Conservation (phyloP, 2,888 invertebrate species). For the Arrhopalites spinosus region DNA sequence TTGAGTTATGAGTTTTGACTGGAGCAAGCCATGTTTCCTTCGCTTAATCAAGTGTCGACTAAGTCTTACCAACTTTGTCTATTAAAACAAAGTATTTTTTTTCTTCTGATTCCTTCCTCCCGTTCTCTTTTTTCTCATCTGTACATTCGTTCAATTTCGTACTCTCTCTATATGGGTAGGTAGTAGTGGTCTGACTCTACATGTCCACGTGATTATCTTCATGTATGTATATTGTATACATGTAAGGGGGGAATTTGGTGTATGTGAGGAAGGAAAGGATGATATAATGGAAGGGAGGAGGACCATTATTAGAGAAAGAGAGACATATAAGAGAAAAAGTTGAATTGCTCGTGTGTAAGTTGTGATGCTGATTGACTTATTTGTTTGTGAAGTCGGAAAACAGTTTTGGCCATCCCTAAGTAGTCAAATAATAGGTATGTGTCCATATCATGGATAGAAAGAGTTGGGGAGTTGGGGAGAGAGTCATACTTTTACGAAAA, state of each 20-base stretch:
- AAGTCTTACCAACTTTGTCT: constrained; percentile 50
- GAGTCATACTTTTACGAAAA: too few species aligned
- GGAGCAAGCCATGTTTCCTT: constrained; percentile 44
- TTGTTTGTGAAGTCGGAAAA: constrained; percentile 19
- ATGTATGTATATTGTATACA: neutral
- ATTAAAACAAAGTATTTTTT: constrained; percentile 46
- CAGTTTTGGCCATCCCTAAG: constrained; percentile 10
- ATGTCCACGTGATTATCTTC: too few species aligned
- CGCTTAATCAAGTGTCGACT: constrained; percentile 56
- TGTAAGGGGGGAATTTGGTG: neutral
- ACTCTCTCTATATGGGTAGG: neutral
- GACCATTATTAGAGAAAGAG: neutral
- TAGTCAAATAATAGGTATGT: constrained; percentile 32
- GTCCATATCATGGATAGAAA: constrained; percentile 19
- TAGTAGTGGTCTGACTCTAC: too few species aligned
- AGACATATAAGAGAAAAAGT: constrained; percentile 9
- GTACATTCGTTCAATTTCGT: neutral
- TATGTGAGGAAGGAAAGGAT: neutral
- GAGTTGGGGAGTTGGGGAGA: constrained; percentile 23
- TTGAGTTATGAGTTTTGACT: constrained; percentile 56
- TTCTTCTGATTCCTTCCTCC: constrained; percentile 8
- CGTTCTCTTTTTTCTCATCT: constrained; percentile 6
- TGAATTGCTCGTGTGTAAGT: constrained; percentile 6
- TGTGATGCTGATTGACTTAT: constrained; percentile 16
- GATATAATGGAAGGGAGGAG: neutral